These are phyloP conservation scores for Macquaria ambigua DNA, from an alignment of 2,113 vertebrate species.

Conservation along the genomic window DNA sequence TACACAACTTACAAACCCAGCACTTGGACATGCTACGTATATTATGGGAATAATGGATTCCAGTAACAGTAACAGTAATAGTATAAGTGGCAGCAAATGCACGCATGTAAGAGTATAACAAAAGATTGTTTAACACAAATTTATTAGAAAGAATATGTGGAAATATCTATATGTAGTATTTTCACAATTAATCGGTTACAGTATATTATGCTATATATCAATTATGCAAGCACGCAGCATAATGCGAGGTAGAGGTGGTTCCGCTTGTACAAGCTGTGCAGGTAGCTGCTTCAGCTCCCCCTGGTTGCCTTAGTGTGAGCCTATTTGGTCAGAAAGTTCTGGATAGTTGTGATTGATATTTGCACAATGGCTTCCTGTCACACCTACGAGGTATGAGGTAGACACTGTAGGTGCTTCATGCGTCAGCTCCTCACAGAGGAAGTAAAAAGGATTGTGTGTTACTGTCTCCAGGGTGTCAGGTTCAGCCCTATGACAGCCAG, in stretches of 20 bases:
- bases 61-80: background rate
- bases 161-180: background rate
- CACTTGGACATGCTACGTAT: background rate
- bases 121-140: background rate
- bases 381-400: background rate
- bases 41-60: background rate
- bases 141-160: background rate
- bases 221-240: background rate
- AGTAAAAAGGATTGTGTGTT: slow-evolving; percentile 39
- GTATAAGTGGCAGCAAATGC: background rate
- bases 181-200: background rate
- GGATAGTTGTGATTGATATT: slow-evolving; percentile 8
- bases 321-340: background rate
- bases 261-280: background rate
- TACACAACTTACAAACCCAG: background rate
- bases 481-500: slow-evolving; percentile 18
- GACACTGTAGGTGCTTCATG: slow-evolving; percentile 17
- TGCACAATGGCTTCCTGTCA: slow-evolving; percentile 4
- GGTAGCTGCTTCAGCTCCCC: background rate
- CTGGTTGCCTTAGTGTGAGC: background rate
- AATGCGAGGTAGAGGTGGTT: background rate
- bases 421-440: slow-evolving; percentile 15
- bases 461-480: slow-evolving; percentile 24
- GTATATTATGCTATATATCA: too few species aligned
- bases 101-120: background rate